Evolutionary conservation across 2,113 vertebrate species (phyloP).

Genomic region (Numida meleagris): DNA sequence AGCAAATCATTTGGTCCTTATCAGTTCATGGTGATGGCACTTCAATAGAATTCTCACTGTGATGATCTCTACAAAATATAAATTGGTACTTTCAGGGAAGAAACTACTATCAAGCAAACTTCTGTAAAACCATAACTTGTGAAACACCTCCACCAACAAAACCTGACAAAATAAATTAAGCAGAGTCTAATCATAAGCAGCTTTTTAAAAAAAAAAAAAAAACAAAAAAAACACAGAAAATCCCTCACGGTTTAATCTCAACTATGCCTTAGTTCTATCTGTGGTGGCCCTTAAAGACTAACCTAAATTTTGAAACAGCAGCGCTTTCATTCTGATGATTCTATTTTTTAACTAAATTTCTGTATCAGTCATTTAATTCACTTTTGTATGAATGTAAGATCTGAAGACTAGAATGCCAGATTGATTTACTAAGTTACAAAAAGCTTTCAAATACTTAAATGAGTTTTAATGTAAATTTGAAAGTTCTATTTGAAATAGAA

Average conservation of each 20-base stretch:
- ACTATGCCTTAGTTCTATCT: neutral
- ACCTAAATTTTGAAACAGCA: neutral
- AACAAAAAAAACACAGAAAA: too few relatives aligned
- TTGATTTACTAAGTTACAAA: conserved; percentile 15
- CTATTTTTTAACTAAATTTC: conserved; percentile 29
- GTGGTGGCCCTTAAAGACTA: neutral
- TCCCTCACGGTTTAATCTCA: neutral
- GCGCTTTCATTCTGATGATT: neutral
- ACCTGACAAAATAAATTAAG: neutral
- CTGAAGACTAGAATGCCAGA: conserved; percentile 28
- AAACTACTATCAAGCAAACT: neutral
- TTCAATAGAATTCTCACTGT: neutral
- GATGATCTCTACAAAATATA: neutral
- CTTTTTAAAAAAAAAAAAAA: too few relatives aligned
- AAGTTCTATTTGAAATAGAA: neutral
- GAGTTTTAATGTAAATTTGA: neutral
- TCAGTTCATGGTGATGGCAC: neutral
- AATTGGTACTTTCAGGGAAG: neutral
- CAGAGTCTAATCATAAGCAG: neutral
- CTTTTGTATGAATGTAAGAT: neutral
- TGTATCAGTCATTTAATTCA: conserved; percentile 42
- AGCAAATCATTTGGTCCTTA: neutral
- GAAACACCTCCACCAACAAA: neutral
- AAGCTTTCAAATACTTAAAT: conserved; percentile 22
- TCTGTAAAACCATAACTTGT: neutral